Conservation (phyloP, 2,797 vertebrate genomes). For the Channa striata region DNA sequence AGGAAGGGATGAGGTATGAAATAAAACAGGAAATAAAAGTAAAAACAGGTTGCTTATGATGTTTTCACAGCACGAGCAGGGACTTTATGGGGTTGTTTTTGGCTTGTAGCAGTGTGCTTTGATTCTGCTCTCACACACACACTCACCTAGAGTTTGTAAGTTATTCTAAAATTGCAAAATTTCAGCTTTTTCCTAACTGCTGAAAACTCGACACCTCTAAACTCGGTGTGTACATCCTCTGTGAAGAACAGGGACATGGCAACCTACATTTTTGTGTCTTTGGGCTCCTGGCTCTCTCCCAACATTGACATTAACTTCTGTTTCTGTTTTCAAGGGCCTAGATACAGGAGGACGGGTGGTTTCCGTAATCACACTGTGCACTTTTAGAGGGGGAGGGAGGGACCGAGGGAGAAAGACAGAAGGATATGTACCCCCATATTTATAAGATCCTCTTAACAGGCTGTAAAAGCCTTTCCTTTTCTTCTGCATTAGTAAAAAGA, state of each 20-base stretch:
- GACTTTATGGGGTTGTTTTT: slow-evolving; percentile 35
- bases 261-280: slow-evolving; percentile 79
- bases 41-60: slow-evolving; percentile 27
- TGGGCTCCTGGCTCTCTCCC: slow-evolving; percentile 67
- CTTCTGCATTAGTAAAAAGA: slow-evolving; percentile 59
- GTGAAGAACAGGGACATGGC: slow-evolving; percentile 64
- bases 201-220: slow-evolving; percentile 38
- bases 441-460: slow-evolving; percentile 61
- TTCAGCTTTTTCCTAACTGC: slow-evolving; percentile 1
- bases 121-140: background rate
- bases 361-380: slow-evolving; percentile 60
- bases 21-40: background rate
- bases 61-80: slow-evolving; percentile 28
- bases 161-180: slow-evolving; percentile 18
- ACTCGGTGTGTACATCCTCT: slow-evolving; percentile 28
- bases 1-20: slow-evolving; percentile 33
- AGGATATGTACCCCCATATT: slow-evolving; percentile 41
- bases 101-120: slow-evolving; percentile 25
- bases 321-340: slow-evolving; percentile 60
- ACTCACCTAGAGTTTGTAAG: background rate
- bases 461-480: slow-evolving; percentile 67
- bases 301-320: slow-evolving; percentile 66
- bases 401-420: slow-evolving; percentile 9
- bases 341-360: slow-evolving; percentile 51
- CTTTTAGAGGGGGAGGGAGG: slow-evolving; percentile 14